Evolutionary conservation across 2,888 invertebrate genomes (phyloP), one percentile per base, ranked within the genome.

Genomic region (Drosophila prolongata): DNA sequence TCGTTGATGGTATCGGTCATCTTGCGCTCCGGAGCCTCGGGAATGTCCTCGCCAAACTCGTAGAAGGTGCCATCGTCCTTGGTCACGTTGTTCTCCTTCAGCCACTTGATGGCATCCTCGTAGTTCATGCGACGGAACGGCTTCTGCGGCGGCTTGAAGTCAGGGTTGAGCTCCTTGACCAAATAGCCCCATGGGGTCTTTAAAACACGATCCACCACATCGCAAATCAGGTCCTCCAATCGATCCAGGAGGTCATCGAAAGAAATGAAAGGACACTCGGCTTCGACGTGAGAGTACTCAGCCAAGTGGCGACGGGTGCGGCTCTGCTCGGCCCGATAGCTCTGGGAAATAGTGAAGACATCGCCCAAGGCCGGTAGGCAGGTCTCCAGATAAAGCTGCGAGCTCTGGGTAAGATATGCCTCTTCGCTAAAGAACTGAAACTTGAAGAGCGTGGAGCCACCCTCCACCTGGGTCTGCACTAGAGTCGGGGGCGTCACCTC

Each of bases 1-100:
- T 96, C 97, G 80, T 98, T 98, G 70, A 99, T 98, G 75, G 95
- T 93, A 91, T 99, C 99, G 0, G 99, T 99, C 99, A 99, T 99
- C 93, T 98, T 98, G 62, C 99, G 95, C 92, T 99, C 99, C 0
- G 99, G 99, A 94, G 97, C 98, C 93, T 99, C 99, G 0, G 99
- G 99, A 90, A 99, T 99, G 90, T 99, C 99, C 96, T 99, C 99
- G 86, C 99, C 99, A 92, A 97, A 98, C 93, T 99, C 98, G 90
- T 99, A 99, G 91, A 96, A 98, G 0, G 95, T 95, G 1, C 99
- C 99, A 92, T 99, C 98, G 6, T 99, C 99, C 92, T 99, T 99
- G 1, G 96, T 98, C 52, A 99, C 98, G 92, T 97, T 96, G 93
- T 99, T 94, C 46, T 96, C 95, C 87, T 95, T 96, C 4, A 99